Evolutionary conservation across 2,888 invertebrate species (phyloP).

Genomic region (Caenorhabditis angaria): DNA sequence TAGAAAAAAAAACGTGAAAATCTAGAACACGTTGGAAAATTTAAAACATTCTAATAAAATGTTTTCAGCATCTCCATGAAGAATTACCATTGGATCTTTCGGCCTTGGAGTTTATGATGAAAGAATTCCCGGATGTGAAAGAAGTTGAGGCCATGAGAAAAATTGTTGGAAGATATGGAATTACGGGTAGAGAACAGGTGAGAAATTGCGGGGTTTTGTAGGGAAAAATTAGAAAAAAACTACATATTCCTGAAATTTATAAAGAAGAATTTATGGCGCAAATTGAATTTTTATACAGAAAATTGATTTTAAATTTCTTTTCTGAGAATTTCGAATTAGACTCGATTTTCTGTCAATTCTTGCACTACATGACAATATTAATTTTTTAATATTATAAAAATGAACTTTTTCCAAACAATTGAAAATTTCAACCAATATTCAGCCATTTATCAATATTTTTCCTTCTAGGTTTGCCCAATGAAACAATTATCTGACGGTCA

Average conservation of each 20-base stretch:
- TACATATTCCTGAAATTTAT: too few species aligned
- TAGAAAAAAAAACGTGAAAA: too few species aligned
- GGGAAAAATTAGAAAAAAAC: neutral
- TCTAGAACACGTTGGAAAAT: neutral
- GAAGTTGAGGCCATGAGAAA: constrained; percentile 98
- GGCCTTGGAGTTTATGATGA: constrained; percentile 98
- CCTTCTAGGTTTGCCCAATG: constrained; percentile 85
- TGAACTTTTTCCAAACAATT: too few species aligned
- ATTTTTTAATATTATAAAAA: too few species aligned
- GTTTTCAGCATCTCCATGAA: constrained; percentile 86
- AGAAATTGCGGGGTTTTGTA: constrained; percentile 6
- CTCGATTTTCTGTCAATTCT: too few species aligned
- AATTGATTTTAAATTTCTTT: too few species aligned
- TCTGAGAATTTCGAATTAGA: too few species aligned
- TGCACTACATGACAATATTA: too few species aligned
- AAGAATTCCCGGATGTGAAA: constrained; percentile 92
- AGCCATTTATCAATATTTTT: constrained; percentile 3
- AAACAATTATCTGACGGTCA: constrained; percentile 95
- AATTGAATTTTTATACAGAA: too few species aligned
- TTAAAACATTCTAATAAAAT: neutral
- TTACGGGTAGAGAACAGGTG: constrained; percentile 94
- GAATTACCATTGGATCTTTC: constrained; percentile 91
- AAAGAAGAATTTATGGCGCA: too few species aligned
- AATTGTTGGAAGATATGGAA: constrained; percentile 95
- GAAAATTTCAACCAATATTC: too few species aligned